A percentile compares a stretch with the other conserved stretches of the same genome.
Conservation (phyloP, 1,140 invertebrate genomes). For the Drosophila tristis region DNA sequence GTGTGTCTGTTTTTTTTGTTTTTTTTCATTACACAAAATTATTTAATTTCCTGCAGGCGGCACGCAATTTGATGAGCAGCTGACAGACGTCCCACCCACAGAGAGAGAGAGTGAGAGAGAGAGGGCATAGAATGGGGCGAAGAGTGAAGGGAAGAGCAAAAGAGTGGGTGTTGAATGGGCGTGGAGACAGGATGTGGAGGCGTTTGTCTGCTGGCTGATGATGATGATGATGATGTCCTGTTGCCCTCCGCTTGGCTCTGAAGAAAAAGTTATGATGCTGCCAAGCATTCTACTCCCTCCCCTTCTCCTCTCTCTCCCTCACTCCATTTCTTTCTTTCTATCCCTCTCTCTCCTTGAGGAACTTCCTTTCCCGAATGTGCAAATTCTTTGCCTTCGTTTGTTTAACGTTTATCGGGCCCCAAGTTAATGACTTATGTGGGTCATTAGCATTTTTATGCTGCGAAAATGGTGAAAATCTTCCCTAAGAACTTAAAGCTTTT, state of each 20-base stretch:
- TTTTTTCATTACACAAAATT: slow-evolving; percentile 76
- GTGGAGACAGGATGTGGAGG: slow-evolving; percentile 1
- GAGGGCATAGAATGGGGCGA: neutral
- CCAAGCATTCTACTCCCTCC: slow-evolving; percentile 9
- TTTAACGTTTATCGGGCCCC: slow-evolving; percentile 64
- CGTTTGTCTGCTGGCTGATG: slow-evolving; percentile 31
- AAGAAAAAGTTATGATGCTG: slow-evolving; percentile 57
- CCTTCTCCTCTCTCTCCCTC: no score
- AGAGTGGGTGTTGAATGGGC: no score
- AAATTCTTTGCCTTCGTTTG: slow-evolving; percentile 47
- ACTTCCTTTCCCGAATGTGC: slow-evolving; percentile 17
- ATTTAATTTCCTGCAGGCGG: slow-evolving; percentile 78
- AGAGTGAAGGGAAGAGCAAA: no score
- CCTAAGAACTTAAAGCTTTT: neutral
- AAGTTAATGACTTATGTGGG: slow-evolving; percentile 76
- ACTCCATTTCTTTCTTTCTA: neutral
- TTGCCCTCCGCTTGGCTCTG: slow-evolving; percentile 16
- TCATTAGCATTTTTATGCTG: slow-evolving; percentile 66
- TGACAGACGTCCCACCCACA: slow-evolving; percentile 47
- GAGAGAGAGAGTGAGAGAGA: neutral
- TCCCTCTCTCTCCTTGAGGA: slow-evolving; percentile 5
- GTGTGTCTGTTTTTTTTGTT: neutral
- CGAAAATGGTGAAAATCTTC: slow-evolving; percentile 4
- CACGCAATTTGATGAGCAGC: slow-evolving; percentile 70
- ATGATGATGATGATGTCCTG: slow-evolving; percentile 51